Conservation (phyloP, 2,797 vertebrate genomes). For the Etheostoma perlongum region DNA sequence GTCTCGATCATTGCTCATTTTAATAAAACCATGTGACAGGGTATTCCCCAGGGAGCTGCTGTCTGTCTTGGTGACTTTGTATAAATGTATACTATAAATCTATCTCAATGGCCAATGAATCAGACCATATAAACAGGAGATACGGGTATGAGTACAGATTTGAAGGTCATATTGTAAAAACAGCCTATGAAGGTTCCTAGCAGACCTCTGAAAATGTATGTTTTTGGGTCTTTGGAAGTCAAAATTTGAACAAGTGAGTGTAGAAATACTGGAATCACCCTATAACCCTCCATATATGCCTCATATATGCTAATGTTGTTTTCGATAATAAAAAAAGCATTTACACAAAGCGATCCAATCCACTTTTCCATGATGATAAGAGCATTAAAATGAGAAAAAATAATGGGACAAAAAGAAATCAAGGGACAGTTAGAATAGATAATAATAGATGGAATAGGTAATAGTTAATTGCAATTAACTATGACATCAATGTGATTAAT, state of each 20-base stretch:
- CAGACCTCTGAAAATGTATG: background rate
- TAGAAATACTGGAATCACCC: background rate
- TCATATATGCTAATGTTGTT: too few species aligned
- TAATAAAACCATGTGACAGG: slow-evolving; percentile 58
- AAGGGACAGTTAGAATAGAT: too few species aligned
- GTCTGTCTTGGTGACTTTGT: slow-evolving; percentile 49
- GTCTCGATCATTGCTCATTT: slow-evolving; percentile 75
- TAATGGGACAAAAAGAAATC: too few species aligned
- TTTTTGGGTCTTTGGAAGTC: background rate
- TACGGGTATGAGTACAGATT: background rate
- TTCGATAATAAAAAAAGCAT: too few species aligned
- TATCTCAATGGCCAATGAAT: slow-evolving; percentile 35
- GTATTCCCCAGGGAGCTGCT: slow-evolving; percentile 46
- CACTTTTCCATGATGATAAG: too few species aligned
- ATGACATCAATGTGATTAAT: too few species aligned
- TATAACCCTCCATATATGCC: background rate
- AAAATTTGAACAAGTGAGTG: background rate
- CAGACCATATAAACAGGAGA: slow-evolving; percentile 8
- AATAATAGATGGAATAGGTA: too few species aligned
- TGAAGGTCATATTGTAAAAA: background rate
- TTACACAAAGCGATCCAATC: too few species aligned
- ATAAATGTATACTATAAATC: slow-evolving; percentile 50
- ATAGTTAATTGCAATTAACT: too few species aligned
- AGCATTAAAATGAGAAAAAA: too few species aligned
- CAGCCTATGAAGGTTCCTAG: too few species aligned